Conservation (phyloP, 2,888 invertebrate species). For the Agriopis aurantiaria region DNA sequence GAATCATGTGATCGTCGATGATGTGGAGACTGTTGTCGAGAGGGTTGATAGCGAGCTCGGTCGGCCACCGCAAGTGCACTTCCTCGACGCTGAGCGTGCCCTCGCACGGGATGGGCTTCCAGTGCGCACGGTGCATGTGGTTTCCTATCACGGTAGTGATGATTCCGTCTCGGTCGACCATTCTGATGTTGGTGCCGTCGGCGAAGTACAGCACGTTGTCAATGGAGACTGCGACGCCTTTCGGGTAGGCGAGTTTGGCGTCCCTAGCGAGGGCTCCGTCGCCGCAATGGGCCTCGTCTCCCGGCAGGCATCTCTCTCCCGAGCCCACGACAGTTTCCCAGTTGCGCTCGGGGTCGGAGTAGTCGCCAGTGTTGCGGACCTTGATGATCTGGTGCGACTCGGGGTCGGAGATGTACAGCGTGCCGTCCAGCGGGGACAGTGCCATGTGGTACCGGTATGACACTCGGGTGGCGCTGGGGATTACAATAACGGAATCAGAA, state of each 20-base stretch:
- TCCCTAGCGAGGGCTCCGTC: conserved; percentile 97
- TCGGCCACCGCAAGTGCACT: conserved; percentile 98
- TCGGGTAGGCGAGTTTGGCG: conserved; percentile 97
- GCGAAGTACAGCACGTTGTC: conserved; percentile 98
- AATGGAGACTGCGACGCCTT: conserved; percentile 97
- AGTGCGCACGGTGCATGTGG: conserved; percentile 96
- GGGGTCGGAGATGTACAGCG: conserved; percentile 97
- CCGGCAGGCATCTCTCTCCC: conserved; percentile 96
- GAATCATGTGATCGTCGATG: conserved; percentile 97
- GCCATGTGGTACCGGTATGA: conserved; percentile 99
- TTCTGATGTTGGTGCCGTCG: conserved; percentile 97
- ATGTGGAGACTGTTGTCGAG: conserved; percentile 97
- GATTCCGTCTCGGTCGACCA: conserved; percentile 96
- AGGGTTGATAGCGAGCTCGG: conserved; percentile 97
- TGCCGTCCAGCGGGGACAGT: conserved; percentile 96
- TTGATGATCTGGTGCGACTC: conserved; percentile 97
- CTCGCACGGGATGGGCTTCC: conserved; percentile 97
- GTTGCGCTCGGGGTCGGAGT: conserved; percentile 94
- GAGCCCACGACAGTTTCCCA: conserved; percentile 98
- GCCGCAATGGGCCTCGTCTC: conserved; percentile 98
- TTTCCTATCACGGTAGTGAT: conserved; percentile 97
- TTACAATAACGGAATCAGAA: conserved; percentile 10
- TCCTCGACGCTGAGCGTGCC: conserved; percentile 96
- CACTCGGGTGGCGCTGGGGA: conserved; percentile 94
- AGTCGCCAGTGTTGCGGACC: conserved; percentile 93